These are phyloP conservation scores for Tyria jacobaeae DNA, from an alignment of 2,888 invertebrate genomes.

Conservation along the genomic window DNA sequence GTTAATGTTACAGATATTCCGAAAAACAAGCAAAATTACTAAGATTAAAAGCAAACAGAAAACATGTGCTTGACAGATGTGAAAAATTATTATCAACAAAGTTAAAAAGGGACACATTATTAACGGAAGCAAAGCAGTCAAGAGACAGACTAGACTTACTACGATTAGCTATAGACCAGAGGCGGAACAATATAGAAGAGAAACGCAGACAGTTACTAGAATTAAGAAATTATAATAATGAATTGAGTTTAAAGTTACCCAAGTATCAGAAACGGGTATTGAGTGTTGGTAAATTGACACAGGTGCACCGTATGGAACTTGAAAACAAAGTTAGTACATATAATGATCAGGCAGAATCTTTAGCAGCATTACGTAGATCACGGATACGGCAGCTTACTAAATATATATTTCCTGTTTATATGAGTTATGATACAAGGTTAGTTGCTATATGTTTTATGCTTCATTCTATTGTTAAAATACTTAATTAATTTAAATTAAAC, in stretches of 20 bases:
- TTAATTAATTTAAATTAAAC: too few relatives aligned
- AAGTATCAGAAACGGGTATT: slow-evolving; percentile 79
- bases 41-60: slow-evolving; percentile 86
- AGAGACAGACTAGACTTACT: slow-evolving; percentile 76
- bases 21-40: slow-evolving; percentile 88
- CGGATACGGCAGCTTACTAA: slow-evolving; percentile 77
- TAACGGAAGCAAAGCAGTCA: slow-evolving; percentile 77
- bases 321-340: slow-evolving; percentile 66
- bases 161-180: slow-evolving; percentile 77
- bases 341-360: slow-evolving; percentile 65
- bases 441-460: background rate
- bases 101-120: slow-evolving; percentile 72
- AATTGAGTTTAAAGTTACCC: slow-evolving; percentile 72
- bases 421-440: slow-evolving; percentile 79
- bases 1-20: slow-evolving; percentile 83
- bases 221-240: slow-evolving; percentile 69
- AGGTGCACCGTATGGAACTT: slow-evolving; percentile 67
- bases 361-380: slow-evolving; percentile 73
- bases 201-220: slow-evolving; percentile 64
- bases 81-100: slow-evolving; percentile 73
- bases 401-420: slow-evolving; percentile 83
- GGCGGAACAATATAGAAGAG: slow-evolving; percentile 68
- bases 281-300: slow-evolving; percentile 69
- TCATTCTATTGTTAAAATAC: background rate
- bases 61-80: slow-evolving; percentile 86